Evolutionary conservation across 2,888 invertebrate species (phyloP).

Genomic region (Himalopsyche anomala): DNA sequence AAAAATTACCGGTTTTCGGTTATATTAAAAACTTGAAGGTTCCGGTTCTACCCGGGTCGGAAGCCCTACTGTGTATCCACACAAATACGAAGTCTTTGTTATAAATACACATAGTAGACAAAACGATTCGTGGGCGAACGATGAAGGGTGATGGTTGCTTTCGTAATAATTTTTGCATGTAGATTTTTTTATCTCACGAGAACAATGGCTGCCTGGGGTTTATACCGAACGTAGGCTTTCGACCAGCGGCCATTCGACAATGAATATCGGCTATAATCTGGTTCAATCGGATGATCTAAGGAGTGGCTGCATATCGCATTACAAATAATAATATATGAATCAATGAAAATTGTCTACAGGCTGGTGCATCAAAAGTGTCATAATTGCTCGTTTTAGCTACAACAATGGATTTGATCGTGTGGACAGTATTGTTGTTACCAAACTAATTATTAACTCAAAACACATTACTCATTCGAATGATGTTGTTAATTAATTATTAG

Average conservation of each 20-base stretch:
- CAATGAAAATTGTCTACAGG: too few species aligned
- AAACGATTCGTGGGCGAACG: constrained; percentile 2
- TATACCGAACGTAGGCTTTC: neutral
- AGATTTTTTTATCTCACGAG: neutral
- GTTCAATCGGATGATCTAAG: neutral
- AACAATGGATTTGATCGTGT: too few species aligned
- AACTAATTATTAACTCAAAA: too few species aligned
- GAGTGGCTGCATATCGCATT: neutral
- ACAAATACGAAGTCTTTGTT: neutral
- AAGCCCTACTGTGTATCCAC: neutral
- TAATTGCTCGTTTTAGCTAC: too few species aligned
- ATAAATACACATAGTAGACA: neutral
- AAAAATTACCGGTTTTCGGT: too few species aligned
- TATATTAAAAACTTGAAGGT: too few species aligned
- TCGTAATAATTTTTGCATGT: neutral
- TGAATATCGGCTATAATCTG: neutral
- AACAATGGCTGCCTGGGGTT: neutral
- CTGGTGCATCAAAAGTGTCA: too few species aligned
- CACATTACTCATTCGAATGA: too few species aligned
- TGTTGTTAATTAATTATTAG: too few species aligned
- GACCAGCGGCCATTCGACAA: neutral
- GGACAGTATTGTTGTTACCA: too few species aligned
- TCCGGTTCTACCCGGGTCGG: too few species aligned
- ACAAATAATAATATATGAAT: too few species aligned
- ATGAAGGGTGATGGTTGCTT: constrained; percentile 2